phyloP scores from a whole-genome alignment of 2,113 vertebrate species.

The Sclerurus mexicanus region DNA sequence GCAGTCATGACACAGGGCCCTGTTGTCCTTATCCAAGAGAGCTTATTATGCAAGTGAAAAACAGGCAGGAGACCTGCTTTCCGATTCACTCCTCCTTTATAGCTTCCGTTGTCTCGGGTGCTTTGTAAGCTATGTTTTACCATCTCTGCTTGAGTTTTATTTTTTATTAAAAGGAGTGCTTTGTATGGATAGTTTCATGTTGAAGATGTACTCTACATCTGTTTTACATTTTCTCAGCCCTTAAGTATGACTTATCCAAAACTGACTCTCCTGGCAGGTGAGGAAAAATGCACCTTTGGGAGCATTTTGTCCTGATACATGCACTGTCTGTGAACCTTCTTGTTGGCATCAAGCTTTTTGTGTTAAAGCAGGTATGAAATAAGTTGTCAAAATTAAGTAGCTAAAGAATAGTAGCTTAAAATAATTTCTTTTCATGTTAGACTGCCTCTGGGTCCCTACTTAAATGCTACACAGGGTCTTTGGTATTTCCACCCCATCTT shows the following conservation, averaged over 20 bases:
- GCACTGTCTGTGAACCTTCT: neutral
- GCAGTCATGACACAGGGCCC: neutral
- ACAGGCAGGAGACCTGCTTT: neutral
- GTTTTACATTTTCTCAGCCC: neutral
- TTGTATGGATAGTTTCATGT: rapidly evolving
- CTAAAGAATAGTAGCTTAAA: neutral
- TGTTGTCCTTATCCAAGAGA: neutral
- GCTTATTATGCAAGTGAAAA: constrained; percentile 7
- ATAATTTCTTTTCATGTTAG: constrained; percentile 3
- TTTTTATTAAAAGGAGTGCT: neutral
- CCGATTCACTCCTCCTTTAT: neutral
- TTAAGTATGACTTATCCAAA: neutral
- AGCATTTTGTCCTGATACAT: neutral
- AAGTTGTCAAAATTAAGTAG: constrained; percentile 30
- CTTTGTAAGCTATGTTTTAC: neutral
- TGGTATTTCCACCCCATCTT: neutral
- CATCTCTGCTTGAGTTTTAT: neutral
- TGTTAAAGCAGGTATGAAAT: constrained; percentile 28
- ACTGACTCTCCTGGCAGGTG: neutral
- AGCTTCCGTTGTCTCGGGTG: neutral
- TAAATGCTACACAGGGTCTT: neutral
- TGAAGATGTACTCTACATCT: neutral
- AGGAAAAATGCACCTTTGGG: neutral
- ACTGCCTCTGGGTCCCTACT: neutral
- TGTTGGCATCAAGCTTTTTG: neutral